Base-by-base conservation (phyloP, 2,797 vertebrate species). In the Ctenochaetus hawaiiensis region DNA sequence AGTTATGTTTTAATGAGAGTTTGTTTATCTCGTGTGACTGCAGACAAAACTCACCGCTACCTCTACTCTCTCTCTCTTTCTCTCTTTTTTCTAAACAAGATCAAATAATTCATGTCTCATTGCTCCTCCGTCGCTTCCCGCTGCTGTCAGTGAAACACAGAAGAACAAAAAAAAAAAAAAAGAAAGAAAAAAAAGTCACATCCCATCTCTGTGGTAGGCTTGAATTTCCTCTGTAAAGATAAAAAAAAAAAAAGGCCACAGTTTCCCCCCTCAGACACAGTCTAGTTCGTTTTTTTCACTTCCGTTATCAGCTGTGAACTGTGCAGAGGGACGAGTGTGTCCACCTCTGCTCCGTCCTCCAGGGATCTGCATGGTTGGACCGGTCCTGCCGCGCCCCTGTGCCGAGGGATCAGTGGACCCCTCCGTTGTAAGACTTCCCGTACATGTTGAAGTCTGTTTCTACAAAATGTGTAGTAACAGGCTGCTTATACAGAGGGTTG, bases 401-500 rank as follows among this genome's bases (percentile, higher is more conserved):
- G 71, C 77, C 13, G 43, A 45, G 53, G 75, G 79, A 91, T 97
- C 97, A 98, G 93, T 98, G 97, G 84, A 97, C 82, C 1, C 95
- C 96, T 77, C 98, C 97, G 0, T 99, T 99, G 93, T 96, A 97
- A 70, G 96, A 96, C 92, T 96, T 98, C 84, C 93, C 96, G 70
- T 95, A 95, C 93, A 96, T 96, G 93, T 92, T 95, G 92, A 97
- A 97, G 0, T 96, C 96, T 4, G 96, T 96, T 58, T 98, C 97
- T 49, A 96, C 90, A 0, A 94, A 94, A 72, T 98, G 96, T 0
- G 95, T 97, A 20, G 97, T 95, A 89, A 97, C 96, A 0, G 97
- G 96, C 89, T 96, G 97, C 92, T 98, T 96, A 93, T 99, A 99
- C 79, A 99, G 96, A 53, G 98, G 98, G 85, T 99, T 99, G 84